A percentile compares a stretch with the other conserved stretches of the same genome.
Evolutionary conservation across 2,797 vertebrate species (phyloP).

Genomic region (Artibeus jamaicensis): DNA sequence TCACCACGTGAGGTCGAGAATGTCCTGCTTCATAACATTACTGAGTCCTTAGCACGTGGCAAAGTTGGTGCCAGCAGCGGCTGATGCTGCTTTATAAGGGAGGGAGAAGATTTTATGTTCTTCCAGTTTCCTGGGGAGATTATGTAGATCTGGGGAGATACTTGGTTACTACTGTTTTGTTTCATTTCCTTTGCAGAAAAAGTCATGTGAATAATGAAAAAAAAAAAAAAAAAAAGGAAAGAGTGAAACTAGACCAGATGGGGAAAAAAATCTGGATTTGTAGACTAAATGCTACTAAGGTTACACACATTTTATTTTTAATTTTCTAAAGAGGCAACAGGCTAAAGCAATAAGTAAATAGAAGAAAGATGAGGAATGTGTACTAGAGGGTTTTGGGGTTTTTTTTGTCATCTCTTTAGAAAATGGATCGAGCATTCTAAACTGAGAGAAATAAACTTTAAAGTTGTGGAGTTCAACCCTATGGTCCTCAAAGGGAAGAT

Average conservation of each 20-base stretch:
- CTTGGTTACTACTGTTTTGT: conserved; percentile 18
- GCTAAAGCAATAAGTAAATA: neutral
- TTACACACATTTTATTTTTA: neutral
- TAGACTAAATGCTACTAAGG: neutral
- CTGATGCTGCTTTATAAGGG: neutral
- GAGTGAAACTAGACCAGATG: neutral
- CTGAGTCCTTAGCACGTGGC: neutral
- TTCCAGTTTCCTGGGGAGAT: neutral
- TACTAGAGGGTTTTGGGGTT: neutral
- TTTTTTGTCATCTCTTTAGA: conserved; percentile 80
- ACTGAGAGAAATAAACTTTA: conserved; percentile 92
- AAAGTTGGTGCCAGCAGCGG: neutral
- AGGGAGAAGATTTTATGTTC: neutral
- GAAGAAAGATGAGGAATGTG: neutral
- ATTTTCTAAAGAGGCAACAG: neutral
- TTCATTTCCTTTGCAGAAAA: conserved; percentile 59
- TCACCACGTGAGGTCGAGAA: neutral
- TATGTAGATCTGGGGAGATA: neutral
- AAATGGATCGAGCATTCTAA: conserved; percentile 93
- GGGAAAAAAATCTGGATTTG: neutral
- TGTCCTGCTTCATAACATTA: neutral
- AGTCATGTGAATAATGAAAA: neutral
- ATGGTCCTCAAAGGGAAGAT: conserved; percentile 94
- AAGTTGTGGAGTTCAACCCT: conserved; percentile 96
- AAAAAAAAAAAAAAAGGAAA: neutral